A percentile compares a stretch with the other conserved stretches of the same genome.
phyloP scores from a whole-genome alignment of 1,140 invertebrate species.

The Marisa cornuarietis region DNA sequence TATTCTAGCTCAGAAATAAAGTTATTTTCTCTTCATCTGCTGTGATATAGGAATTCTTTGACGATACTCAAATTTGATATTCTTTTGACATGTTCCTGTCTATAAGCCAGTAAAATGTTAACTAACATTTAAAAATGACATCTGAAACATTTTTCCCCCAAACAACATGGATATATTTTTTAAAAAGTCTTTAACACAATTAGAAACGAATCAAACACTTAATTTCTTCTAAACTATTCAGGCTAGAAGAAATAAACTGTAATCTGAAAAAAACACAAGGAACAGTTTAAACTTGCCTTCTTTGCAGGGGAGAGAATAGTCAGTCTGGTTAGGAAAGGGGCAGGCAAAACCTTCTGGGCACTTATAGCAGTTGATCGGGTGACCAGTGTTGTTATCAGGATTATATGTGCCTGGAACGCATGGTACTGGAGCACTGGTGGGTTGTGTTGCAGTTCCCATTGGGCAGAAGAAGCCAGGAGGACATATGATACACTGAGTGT shows the following conservation, averaged over 20 bases:
- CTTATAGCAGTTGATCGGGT: constrained; percentile 54
- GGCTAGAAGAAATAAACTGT: not conserved
- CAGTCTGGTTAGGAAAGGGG: constrained; percentile 49
- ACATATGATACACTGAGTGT: constrained; percentile 50
- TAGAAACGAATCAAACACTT: too few relatives aligned
- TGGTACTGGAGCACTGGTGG: constrained; percentile 47
- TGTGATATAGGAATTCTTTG: too few relatives aligned
- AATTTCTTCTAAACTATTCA: not conserved
- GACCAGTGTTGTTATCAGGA: constrained; percentile 47
- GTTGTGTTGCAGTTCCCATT: constrained; percentile 41
- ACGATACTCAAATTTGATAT: too few relatives aligned
- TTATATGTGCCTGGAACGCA: constrained; percentile 59
- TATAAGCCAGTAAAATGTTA: too few relatives aligned
- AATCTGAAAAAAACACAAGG: not conserved
- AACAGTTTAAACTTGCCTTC: constrained; percentile 38
- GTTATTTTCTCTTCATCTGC: too few relatives aligned
- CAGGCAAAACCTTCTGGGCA: constrained; percentile 57
- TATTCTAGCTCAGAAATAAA: too few relatives aligned
- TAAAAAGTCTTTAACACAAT: too few relatives aligned
- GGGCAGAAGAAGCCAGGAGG: constrained; percentile 59
- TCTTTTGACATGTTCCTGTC: too few relatives aligned
- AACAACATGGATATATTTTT: too few relatives aligned
- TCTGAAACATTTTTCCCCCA: too few relatives aligned
- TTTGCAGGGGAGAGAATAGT: constrained; percentile 47
- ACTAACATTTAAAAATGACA: too few relatives aligned